Base-by-base conservation (phyloP, 2,113 vertebrate species). In the Aptenodytes patagonicus region DNA sequence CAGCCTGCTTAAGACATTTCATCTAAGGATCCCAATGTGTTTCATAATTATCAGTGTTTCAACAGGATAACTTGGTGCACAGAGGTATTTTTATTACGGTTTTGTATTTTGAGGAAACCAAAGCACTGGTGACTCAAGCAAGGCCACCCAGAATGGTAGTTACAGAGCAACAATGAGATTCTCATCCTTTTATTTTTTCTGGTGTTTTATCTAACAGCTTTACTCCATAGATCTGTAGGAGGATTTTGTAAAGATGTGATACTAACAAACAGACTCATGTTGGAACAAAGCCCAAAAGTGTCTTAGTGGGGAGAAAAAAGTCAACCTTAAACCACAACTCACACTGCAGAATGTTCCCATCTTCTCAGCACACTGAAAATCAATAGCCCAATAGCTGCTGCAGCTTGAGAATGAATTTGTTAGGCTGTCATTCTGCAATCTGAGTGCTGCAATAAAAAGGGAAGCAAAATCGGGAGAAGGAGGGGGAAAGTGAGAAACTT, bases 311-410 rank as follows among this genome's bases (percentile, higher is more conserved):
- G 73, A 89, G 77, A 40, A 89, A 93, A 93, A 69, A 80, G 34
- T 42, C 75, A 90, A 79, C 92, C 75, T 87, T 66, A 91, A 93
- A 77, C 57, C 81, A 82, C 95, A 96, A 82, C 69, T 95, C 94
- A 94, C 81, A 68, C 69, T 94, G 93, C 90, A 95, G 94, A 90
- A 96, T 87, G 90, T 95, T 93, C 82, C 88, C 73, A 86, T 95
- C 96, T 95, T 93, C 84, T 89, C 91, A 86, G 90, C 82, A 86
- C 84, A 82, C 72, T 89, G 85, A 97, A 97, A 98, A 98, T 97
- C 96, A 96, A 97, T 97, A 97, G 62, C 66, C 83, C 89, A 87
- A 92, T 97, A 96, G 94, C 79, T 95, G 79, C 89, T 89, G 77
- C 82, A 95, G 87, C 92, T 81, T 64, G 87, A 2, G 22, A 90